Evolutionary conservation across 2,888 invertebrate genomes (phyloP), one percentile per base, ranked within the genome.

Genomic region (Platynereis dumerilii): DNA sequence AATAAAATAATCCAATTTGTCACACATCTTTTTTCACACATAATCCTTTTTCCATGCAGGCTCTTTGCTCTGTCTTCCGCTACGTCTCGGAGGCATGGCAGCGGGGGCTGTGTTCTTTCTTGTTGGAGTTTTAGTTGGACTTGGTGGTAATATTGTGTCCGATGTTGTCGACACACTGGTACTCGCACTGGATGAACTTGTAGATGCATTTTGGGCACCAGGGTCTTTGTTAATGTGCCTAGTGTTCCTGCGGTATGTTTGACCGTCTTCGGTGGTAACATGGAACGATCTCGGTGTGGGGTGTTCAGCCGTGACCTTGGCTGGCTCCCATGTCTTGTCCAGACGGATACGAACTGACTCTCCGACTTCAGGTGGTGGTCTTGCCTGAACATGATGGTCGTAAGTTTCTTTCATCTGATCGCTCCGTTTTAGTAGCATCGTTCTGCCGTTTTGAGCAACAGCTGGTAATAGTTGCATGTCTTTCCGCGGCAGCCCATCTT

Each of bases 401-500:
- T 63, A 56, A 34, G 15, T 20, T 20, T 22, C 42, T 28, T 64
- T 59, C n/a, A 58, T 63, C 29, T 28, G 57, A 15, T 54, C 17
- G 24, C 59, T 58, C 22, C 39, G 15, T 5, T 5, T 3, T 26
- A 20, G 22, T 29, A 64, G 48, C 20, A 20, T 3, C 1, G 22
- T n/a, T 57, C 10, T 24, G 0, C 54, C 22, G 29, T 22, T 5
- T 22, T 3, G 17, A 20, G 22, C 55, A 26, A 55, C 26, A 5
- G n/a, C 28, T 55, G 55, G 55, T 27, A 3, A 10, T 5, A 64
- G 48, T 20, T 2, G 20, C 17, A 52, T 15, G 7, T 60, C 17
- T 27, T 39, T 1, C 58, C 29, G 48, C 20, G 64, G 71, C 12
- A 72, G 20, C 55, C 63, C 66, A 42, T 56, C 52, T 29, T 65